Evolutionary conservation across 2,888 invertebrate genomes (phyloP), one percentile per base, ranked within the genome.

Genomic region (Smittia aterrima): DNA sequence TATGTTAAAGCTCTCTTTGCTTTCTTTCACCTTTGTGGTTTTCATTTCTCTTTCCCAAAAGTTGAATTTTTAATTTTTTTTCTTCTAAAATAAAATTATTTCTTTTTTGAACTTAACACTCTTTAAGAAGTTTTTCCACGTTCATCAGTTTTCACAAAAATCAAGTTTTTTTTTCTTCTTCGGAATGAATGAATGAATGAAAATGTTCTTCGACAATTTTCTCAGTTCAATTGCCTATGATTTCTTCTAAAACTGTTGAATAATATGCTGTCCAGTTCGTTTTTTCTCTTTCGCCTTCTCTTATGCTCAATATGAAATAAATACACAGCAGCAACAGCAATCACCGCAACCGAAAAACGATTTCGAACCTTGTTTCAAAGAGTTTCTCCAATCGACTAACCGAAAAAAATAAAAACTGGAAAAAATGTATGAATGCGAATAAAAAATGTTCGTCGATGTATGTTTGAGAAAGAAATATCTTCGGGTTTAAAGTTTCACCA

Each of bases 11-110:
- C 53, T 54, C 41, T 40, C 16, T 62, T 72, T 53, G 72, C 72
- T 72, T 72, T 58, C 72, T 72, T 72, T 72, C 72, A 70, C 70
- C 70, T 70, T 72, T 62, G 72, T 62, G 72, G 72, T 58, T 71
- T 71, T 58, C n/a, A 27, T 41, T 47, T n/a, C n/a, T n/a, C n/a
- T n/a, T n/a, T n/a, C n/a, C n/a, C n/a, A n/a, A n/a, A n/a, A n/a
- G n/a, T n/a, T n/a, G n/a, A n/a, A n/a, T n/a, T n/a, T n/a, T n/a
- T n/a, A n/a, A n/a, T n/a, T n/a, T n/a, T n/a, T n/a, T n/a, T n/a
- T n/a, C n/a, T n/a, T n/a, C n/a, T n/a, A n/a, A n/a, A n/a, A n/a
- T 53, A 25, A 27, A 25, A 71, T 53, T 18, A 22, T 70, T 25
- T 32, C 32, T 22, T 58, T 54, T 16, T 38, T 27, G 47, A 1